Evolutionary conservation across 2,888 invertebrate genomes (phyloP), one percentile per base, ranked within the genome.

Genomic region (Endotricha flammealis): DNA sequence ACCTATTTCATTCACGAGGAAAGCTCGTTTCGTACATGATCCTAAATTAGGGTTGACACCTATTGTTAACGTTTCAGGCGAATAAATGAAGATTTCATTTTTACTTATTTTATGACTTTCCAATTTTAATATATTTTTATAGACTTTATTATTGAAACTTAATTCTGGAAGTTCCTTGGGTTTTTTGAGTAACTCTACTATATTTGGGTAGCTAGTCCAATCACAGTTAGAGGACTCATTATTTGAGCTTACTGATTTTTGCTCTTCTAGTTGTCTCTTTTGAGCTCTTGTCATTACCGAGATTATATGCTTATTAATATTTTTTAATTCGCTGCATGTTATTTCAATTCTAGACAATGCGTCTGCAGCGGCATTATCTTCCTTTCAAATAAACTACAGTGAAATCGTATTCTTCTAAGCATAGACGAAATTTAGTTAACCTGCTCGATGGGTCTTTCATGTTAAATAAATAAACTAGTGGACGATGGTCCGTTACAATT

Each of bases 1-100:
- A 16, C 16, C 29, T 29, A 29, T 4, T 14, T 29, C 29, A 29
- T 14, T 29, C 29, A 29, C 29, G 29, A 29, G n/a, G 29, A 29
- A 29, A 12, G 14, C 29, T 29, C 12, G 29, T 12, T 29, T 29
- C 14, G 14, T 29, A 14, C 29, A 14, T 29, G 29, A 14, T 29
- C 29, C 14, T 16, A 6, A 29, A 29, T 9, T 29, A 16, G 29
- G 14, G 29, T 29, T 29, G 29, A 29, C 29, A 29, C 29, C 4
- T 16, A 29, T 29, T 9, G 12, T 29, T 8, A 12, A n/a, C 5
- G 29, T 12, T 29, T 29, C 10, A 29, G 29, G 29, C 29, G 29
- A 29, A 29, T 28, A 28, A 6, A 28, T 28, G 12, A 28, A 28
- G 2, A 8, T 2, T 28, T 28, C 13, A 12, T 28, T 28, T 28